These are phyloP conservation scores for Plagodis pulveraria DNA, from an alignment of 2,888 invertebrate species.

Conservation along the genomic window DNA sequence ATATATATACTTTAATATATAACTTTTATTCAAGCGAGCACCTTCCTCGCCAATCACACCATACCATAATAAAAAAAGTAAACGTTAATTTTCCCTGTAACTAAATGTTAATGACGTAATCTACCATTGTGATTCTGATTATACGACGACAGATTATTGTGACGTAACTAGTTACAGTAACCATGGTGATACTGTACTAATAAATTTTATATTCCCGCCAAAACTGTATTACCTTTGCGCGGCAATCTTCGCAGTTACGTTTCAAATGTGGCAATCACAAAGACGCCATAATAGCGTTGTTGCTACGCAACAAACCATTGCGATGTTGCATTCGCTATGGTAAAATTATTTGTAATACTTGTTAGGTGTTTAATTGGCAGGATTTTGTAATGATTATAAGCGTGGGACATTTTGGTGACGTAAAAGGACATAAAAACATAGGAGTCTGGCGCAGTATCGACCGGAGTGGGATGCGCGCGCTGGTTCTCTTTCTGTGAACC, in stretches of 20 bases:
- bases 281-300: slow-evolving; percentile 10
- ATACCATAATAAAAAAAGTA: too few species aligned
- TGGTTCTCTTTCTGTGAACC: slow-evolving; percentile 38
- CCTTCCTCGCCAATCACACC: too few species aligned
- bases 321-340: slow-evolving; percentile 1
- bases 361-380: background rate
- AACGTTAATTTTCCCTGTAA: too few species aligned
- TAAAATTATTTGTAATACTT: slow-evolving; percentile 1
- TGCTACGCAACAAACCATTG: too few species aligned
- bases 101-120: too few species aligned
- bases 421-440: slow-evolving; percentile 81
- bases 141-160: too few species aligned
- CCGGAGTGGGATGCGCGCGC: slow-evolving; percentile 76
- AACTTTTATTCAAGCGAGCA: too few species aligned
- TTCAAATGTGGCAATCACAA: slow-evolving; percentile 21
- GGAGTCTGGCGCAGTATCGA: slow-evolving; percentile 81
- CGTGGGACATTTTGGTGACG: slow-evolving; percentile 72
- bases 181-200: too few species aligned
- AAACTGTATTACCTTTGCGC: slow-evolving; percentile 24
- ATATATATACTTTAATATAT: too few species aligned
- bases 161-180: too few species aligned
- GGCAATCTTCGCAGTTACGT: slow-evolving; percentile 21
- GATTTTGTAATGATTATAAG: slow-evolving; percentile 61
- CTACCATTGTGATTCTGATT: too few species aligned
- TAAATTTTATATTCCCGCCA: slow-evolving; percentile 34